These are phyloP conservation scores for Drosophila bunnanda DNA, from an alignment of 2,888 invertebrate genomes.

Conservation along the genomic window DNA sequence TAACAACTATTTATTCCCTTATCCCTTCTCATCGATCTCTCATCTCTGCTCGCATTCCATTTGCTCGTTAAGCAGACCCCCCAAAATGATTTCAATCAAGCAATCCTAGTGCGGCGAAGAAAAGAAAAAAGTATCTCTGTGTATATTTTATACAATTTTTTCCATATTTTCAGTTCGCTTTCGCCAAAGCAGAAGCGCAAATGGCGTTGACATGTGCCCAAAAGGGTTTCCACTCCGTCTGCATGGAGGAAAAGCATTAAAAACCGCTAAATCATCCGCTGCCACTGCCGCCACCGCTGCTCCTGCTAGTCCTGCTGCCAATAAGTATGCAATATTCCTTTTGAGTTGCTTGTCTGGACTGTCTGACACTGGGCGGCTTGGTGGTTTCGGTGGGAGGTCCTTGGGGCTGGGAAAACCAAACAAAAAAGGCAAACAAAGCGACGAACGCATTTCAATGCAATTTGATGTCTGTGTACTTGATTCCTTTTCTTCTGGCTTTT, in stretches of 20 bases:
- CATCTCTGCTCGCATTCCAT: background rate
- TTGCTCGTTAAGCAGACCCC: conserved; percentile 14
- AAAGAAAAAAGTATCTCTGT: conserved; percentile 12
- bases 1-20: background rate
- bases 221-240: conserved; percentile 38
- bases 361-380: conserved; percentile 38
- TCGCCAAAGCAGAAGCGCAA: conserved; percentile 53
- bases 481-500: conserved; percentile 21
- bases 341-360: conserved; percentile 68
- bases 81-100: conserved; percentile 62
- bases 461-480: conserved; percentile 65
- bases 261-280: conserved; percentile 78
- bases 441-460: conserved; percentile 74
- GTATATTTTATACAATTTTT: conserved; percentile 28
- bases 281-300: conserved; percentile 56
- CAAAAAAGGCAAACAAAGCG: conserved; percentile 70
- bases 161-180: conserved; percentile 43
- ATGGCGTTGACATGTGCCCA: conserved; percentile 72
- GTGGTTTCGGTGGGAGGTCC: too few relatives aligned
- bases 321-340: conserved; percentile 76
- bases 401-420: conserved; percentile 52
- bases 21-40: background rate
- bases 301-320: conserved; percentile 60
- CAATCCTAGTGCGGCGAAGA: conserved; percentile 16
- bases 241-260: conserved; percentile 63